phyloP scores from a whole-genome alignment of 2,888 invertebrate species.

The Hypomecis atomaria region DNA sequence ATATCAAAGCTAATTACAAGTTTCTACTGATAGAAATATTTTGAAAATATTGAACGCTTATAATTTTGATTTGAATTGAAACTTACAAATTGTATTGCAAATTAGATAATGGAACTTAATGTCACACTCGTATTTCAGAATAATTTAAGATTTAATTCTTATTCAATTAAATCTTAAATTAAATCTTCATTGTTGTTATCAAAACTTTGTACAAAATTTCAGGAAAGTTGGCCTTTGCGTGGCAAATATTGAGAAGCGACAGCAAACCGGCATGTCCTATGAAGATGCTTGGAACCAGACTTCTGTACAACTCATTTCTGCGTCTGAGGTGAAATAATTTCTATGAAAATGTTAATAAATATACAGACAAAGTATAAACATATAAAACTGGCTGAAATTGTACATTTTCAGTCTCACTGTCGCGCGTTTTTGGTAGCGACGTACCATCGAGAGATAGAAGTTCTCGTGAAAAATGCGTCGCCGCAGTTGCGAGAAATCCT shows the following conservation, averaged over 20 bases:
- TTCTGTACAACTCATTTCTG: slow-evolving; percentile 92
- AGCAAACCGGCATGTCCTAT: slow-evolving; percentile 86
- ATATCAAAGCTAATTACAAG: too few species aligned
- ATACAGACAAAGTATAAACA: background rate
- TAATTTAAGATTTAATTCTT: too few species aligned
- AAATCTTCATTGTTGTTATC: too few species aligned
- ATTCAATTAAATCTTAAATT: too few species aligned
- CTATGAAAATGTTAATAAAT: background rate
- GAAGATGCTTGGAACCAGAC: slow-evolving; percentile 96
- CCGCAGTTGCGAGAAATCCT: slow-evolving; percentile 86
- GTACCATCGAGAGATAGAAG: slow-evolving; percentile 86
- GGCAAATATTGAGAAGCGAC: slow-evolving; percentile 88
- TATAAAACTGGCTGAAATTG: background rate
- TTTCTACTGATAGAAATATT: too few species aligned
- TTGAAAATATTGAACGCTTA: too few species aligned
- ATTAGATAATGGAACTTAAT: too few species aligned
- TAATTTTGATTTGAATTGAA: too few species aligned
- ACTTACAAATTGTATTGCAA: too few species aligned
- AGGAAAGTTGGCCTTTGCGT: slow-evolving; percentile 90
- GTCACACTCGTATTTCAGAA: too few species aligned
- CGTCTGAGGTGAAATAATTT: slow-evolving; percentile 88
- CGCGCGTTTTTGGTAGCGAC: slow-evolving; percentile 91
- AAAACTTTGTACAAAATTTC: background rate
- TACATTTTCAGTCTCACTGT: slow-evolving; percentile 88
- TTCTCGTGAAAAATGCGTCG: slow-evolving; percentile 78